Base-by-base conservation (phyloP, 2,797 vertebrate species). In the Halcyon smyrnensis region DNA sequence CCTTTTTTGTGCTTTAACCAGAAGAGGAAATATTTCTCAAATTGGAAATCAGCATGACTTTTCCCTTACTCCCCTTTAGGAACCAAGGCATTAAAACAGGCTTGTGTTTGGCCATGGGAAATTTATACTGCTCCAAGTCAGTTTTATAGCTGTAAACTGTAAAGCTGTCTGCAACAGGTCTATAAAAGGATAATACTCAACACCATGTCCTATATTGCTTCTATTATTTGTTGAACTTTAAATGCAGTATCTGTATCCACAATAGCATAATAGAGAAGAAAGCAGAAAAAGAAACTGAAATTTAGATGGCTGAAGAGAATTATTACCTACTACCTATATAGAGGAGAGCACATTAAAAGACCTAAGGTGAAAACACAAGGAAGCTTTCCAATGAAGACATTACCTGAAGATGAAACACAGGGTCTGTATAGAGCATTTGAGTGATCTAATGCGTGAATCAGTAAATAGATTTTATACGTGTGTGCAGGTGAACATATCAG, bases 11-110 rank as follows among this genome's bases (percentile, higher is more conserved):
- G 11, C 27, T 81, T 30, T 51, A 64, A 89, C 11, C 45, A 86
- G 67, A 71, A 87, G 30, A 92, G 23, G 27, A 90, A 92, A 65
- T 39, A 73, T 21, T 90, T 77, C 45, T 64, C 28, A 73, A 84
- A 82, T 11, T 60, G 23, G 84, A 94, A 95, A 64, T 85, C 34
- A 82, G 16, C 32, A 28, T 68, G 68, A 76, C 41, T 64, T 96
- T 89, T 85, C 48, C 63, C 56, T 65, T 89, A 77, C 19, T 92
- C 12, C 9, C 27, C 10, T 90, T 77, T 39, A 92, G 67, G 84
- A 87, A 89, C 27, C 36, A 70, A 56, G n/a, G 81, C 68, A 87
- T 71, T 82, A 83, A 95, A 96, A 79, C 23, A 79, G 67, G n/a
- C 46, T 82, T 39, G 27, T 62, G 32, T 84, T 91, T 65, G 75